These are phyloP conservation scores for Pararge aegeria DNA, from an alignment of 1,140 invertebrate genomes.

Conservation along the genomic window DNA sequence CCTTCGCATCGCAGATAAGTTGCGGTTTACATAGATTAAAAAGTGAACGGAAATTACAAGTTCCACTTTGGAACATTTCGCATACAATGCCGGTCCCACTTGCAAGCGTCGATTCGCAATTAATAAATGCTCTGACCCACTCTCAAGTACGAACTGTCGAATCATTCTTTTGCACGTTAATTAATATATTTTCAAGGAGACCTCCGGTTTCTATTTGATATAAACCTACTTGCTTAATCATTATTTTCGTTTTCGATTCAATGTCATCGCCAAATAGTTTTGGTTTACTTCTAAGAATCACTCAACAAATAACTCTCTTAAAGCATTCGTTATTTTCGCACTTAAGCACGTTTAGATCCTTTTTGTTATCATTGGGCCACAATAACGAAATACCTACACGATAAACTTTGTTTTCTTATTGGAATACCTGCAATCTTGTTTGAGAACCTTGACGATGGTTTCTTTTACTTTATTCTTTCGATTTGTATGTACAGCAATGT, in stretches of 20 bases:
- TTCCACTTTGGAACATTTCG: constrained; percentile 55
- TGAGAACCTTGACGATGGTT: neutral
- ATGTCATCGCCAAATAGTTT: constrained; percentile 33
- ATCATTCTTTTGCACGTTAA: constrained; percentile 53
- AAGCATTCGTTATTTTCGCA: neutral
- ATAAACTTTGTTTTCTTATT: constrained; percentile 24
- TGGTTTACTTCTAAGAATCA: too few species aligned
- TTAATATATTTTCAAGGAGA: constrained; percentile 46
- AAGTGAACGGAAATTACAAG: constrained; percentile 66
- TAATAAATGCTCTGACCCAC: constrained; percentile 69
- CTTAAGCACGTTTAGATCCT: constrained; percentile 8
- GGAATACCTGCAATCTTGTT: constrained; percentile 4
- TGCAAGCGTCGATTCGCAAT: constrained; percentile 63
- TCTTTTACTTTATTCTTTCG: neutral
- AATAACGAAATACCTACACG: constrained; percentile 19
- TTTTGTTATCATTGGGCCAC: constrained; percentile 19
- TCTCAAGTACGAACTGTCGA: constrained; percentile 52
- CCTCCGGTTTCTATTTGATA: constrained; percentile 33
- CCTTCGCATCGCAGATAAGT: constrained; percentile 21
- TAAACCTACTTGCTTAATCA: constrained; percentile 41
- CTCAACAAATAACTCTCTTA: neutral
- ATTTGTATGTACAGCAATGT: neutral
- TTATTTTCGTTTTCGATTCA: constrained; percentile 39
- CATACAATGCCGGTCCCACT: constrained; percentile 65
- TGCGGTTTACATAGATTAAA: constrained; percentile 32